These are phyloP conservation scores for Athetis lepigone DNA, from an alignment of 2,888 invertebrate species.

Conservation along the genomic window DNA sequence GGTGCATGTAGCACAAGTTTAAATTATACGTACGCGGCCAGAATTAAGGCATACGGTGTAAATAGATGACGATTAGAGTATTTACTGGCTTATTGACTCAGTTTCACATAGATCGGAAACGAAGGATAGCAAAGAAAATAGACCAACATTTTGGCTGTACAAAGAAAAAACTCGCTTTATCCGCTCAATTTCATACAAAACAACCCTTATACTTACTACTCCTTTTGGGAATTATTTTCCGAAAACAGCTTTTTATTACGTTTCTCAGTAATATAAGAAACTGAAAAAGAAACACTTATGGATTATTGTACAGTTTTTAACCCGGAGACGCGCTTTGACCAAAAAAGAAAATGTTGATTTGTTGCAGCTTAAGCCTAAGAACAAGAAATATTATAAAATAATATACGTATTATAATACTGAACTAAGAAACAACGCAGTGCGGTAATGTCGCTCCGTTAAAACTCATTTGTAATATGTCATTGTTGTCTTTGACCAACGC, in stretches of 20 bases:
- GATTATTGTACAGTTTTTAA: no score
- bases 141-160: neutral
- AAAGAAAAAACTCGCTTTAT: no score
- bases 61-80: conserved; percentile 52
- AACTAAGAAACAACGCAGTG: conserved; percentile 21
- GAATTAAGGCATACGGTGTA: conserved; percentile 64
- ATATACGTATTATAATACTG: conserved; percentile 37
- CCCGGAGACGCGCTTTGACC: neutral
- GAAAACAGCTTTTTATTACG: no score
- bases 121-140: neutral
- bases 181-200: no score
- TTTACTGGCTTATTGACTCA: conserved; percentile 40
- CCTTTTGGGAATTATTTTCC: no score
- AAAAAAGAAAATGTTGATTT: neutral
- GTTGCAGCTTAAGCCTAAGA: conserved; percentile 6
- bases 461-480: conserved; percentile 49
- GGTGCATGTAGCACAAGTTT: conserved; percentile 63
- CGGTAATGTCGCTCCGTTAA: conserved; percentile 17
- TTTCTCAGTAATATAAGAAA: no score
- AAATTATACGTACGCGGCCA: conserved; percentile 65
- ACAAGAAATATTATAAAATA: conserved; percentile 46
- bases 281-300: no score
- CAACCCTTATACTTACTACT: no score
- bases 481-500: conserved; percentile 42
- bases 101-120: conserved; percentile 19